Evolutionary conservation across 2,797 vertebrate species (phyloP), one percentile per base, ranked within the genome.

Genomic region (Acrossocheilus wenchowensis): DNA sequence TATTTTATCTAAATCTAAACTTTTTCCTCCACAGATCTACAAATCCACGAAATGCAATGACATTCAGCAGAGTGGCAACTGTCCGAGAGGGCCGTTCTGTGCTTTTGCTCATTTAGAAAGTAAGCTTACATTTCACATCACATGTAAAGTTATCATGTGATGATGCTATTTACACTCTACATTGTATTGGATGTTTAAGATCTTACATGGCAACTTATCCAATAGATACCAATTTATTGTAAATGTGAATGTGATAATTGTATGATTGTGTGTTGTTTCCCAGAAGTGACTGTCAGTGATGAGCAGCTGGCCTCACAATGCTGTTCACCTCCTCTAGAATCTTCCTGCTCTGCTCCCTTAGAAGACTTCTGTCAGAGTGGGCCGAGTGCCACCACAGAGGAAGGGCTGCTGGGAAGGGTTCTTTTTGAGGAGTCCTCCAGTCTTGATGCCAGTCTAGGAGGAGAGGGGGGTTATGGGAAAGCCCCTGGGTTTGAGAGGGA

Each of bases 1-100:
- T 41, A 43, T n/a, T 60, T 26, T 9, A 12, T 14, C 15, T 34
- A 57, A 4, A 66, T 21, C 41, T 45, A 30, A 5, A 21, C 14
- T 0, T 19, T 83, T 82, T 62, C 54, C 8, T 83, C 75, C 75
- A 43, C 94, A 99, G 98, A 99, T 99, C 93, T 99, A 99, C 92
- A 98, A 98, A 92, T 99, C 98, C 90, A 99, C 97, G 82, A 99
- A 99, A 95, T 99, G 98, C 94, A 99, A 99, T 69, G 98, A 99
- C 90, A 99, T 99, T 97, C 98, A 99, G 93, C 98, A 99, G 94
- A 96, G 97, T 79, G 98, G 98, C 92, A 98, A 97, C 96, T 99
- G 98, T 92, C 98, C 98, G 84, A 94, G 98, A 92, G 98, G 98
- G 90, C 98, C 98, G 30, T 99, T 99, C 95, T 99, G 98, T 95